Conservation (phyloP, 2,797 vertebrate species). For the Sternarchorhynchus goeldii region DNA sequence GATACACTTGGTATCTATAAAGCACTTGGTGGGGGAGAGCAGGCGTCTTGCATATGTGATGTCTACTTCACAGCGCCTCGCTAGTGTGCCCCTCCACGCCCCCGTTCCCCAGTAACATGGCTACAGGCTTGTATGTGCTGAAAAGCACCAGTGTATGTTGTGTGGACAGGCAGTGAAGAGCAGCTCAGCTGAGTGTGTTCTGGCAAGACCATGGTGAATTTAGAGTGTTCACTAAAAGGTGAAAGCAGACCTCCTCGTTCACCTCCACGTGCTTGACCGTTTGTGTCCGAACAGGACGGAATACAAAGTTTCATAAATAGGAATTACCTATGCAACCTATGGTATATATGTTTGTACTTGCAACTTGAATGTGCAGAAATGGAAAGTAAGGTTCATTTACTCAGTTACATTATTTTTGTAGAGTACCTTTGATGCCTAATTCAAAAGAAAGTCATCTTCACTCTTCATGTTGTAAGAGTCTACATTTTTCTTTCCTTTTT, state of each 20-base stretch:
- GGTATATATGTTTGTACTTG: no score
- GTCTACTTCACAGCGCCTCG: conserved; percentile 39
- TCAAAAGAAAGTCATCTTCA: no score
- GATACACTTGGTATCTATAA: not conserved
- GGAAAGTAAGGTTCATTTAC: no score
- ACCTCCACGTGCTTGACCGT: conserved; percentile 30
- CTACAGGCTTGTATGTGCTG: not conserved
- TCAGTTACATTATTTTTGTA: no score
- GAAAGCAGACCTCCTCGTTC: conserved; percentile 38
- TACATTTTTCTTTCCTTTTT: no score
- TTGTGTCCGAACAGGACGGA: not conserved
- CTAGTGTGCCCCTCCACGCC: conserved; percentile 17
- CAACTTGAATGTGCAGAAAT: no score
- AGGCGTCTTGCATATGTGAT: not conserved
- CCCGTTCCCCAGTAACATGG: not conserved
- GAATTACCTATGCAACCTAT: not conserved
- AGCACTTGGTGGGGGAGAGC: not conserved
- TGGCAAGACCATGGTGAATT: conserved; percentile 74
- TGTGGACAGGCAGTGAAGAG: conserved; percentile 52
- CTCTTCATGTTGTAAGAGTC: no score
- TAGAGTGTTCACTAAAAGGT: conserved; percentile 72
- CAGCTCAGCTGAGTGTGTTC: conserved; percentile 56
- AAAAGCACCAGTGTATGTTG: conserved; percentile 56
- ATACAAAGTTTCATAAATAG: not conserved
- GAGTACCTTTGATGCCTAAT: no score